Conservation (phyloP, 2,113 vertebrate species). For the Menidia beryllina region DNA sequence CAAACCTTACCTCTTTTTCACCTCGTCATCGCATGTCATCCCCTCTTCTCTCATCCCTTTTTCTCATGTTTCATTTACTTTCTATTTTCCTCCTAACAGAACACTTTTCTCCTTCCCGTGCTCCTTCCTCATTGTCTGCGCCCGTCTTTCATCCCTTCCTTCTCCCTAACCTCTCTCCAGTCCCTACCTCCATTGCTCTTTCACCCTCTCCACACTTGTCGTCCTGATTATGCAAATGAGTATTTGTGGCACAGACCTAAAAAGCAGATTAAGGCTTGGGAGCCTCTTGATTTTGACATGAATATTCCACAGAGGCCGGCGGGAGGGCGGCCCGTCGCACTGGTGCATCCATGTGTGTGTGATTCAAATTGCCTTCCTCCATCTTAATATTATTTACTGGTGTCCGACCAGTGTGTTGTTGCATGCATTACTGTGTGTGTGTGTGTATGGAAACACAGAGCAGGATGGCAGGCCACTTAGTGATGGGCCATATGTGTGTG, state of each 20-base stretch:
- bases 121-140: conserved; percentile 3
- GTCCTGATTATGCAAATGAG: conserved; percentile 92
- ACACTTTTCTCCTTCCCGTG: not conserved
- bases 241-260: conserved; percentile 78
- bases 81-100: not conserved
- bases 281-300: conserved; percentile 80
- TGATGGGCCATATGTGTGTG: conserved; percentile 28
- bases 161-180: conserved; percentile 36
- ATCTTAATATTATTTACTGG: conserved; percentile 27
- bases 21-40: not conserved
- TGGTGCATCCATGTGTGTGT: conserved; percentile 18
- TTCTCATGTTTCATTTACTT: not conserved
- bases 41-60: not conserved
- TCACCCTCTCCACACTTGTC: conserved; percentile 89
- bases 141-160: conserved; percentile 12
- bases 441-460: conserved; percentile 33
- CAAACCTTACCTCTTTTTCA: not conserved
- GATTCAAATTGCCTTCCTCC: conserved; percentile 16
- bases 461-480: conserved; percentile 66
- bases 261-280: conserved; percentile 85
- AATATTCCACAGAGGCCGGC: conserved; percentile 80
- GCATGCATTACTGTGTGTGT: not conserved
- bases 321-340: conserved; percentile 66
- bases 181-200: conserved; percentile 57
- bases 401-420: conserved; percentile 37